Evolutionary conservation across 1,140 invertebrate species (phyloP).

Genomic region (Carcinoscorpius rotundicauda): DNA sequence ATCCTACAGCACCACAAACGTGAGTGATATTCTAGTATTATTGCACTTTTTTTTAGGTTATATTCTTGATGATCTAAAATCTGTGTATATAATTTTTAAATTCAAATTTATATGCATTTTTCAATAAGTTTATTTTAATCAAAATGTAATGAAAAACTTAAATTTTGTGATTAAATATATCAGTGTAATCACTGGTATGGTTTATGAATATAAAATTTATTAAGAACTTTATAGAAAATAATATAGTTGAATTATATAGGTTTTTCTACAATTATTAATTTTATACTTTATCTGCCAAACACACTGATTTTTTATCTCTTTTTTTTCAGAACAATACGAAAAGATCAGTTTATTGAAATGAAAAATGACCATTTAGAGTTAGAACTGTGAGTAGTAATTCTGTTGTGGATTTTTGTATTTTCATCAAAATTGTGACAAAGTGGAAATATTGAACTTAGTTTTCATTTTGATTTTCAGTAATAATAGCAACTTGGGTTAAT

Average conservation of each 20-base stretch:
- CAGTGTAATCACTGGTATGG: slow-evolving; percentile 4
- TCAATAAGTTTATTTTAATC: neutral
- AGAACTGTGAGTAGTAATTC: slow-evolving; percentile 53
- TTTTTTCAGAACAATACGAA: slow-evolving; percentile 74
- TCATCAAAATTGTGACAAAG: too few species aligned
- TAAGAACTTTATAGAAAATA: too few species aligned
- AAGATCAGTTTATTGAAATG: slow-evolving; percentile 94
- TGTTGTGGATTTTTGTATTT: too few species aligned
- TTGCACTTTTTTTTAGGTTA: too few species aligned
- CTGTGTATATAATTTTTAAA: neutral
- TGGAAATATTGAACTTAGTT: too few species aligned
- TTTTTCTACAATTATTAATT: too few species aligned
- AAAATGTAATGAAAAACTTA: slow-evolving; percentile 2
- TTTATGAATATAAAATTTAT: too few species aligned
- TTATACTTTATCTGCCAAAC: too few species aligned
- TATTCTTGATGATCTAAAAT: too few species aligned
- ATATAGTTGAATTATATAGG: too few species aligned
- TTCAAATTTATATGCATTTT: slow-evolving; percentile 4
- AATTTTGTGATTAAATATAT: slow-evolving; percentile 6
- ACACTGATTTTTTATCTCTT: neutral
- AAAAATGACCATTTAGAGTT: slow-evolving; percentile 97
- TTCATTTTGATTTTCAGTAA: too few species aligned
- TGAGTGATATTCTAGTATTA: slow-evolving; percentile 44
- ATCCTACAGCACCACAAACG: slow-evolving; percentile 88
- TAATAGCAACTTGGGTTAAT: too few species aligned